Evolutionary conservation across 2,888 invertebrate species (phyloP), one percentile per base, ranked within the genome.

Genomic region (Drosophila algonquin): DNA sequence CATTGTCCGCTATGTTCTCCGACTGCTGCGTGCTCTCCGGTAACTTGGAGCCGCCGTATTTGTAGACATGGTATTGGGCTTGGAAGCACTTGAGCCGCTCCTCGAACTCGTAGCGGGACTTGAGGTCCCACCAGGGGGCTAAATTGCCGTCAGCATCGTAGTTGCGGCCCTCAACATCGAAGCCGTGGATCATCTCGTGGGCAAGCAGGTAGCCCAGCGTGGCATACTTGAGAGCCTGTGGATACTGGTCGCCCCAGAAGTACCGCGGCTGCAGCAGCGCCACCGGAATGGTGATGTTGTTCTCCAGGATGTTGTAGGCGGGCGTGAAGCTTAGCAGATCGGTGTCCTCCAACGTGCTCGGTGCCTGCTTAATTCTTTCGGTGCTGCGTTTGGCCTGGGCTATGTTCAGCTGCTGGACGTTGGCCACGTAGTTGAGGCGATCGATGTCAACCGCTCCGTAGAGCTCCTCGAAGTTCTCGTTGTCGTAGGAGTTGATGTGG

Each of bases 1-100:
- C 92, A 82, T 89, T 92, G 60, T 92, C 92, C 1, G 92, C 91
- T 10, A 91, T 89, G 59, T 92, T 90, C 65, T 92, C 91, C 48
- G 90, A 79, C 35, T 91, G 90, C 2, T 63, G 30, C 0, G 52
- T 45, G n/a, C 62, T 76, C 18, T 80, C 79, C 0, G 89, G 88
- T 27, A 90, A 56, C 4, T n/a, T 63, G 0, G 27, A 32, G 3
- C 82, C 88, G 9, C 76, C 80, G 40, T 90, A 90, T 16, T 73
- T 83, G 56, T 80, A 90, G 4, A 63, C 57, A 55, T 91, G 91
- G 54, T 91, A 91, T 44, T 91, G 91, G 0, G 90, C 87, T 54
- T 86, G 86, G 44, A 91, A 91, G 60, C 91, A 91, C 44, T 88
- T 84, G 30, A 87, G 82, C 0, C 81, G 79, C 45, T 89, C 85